Base-by-base conservation (phyloP, 2,888 invertebrate species). In the Drymonia ruficornis region DNA sequence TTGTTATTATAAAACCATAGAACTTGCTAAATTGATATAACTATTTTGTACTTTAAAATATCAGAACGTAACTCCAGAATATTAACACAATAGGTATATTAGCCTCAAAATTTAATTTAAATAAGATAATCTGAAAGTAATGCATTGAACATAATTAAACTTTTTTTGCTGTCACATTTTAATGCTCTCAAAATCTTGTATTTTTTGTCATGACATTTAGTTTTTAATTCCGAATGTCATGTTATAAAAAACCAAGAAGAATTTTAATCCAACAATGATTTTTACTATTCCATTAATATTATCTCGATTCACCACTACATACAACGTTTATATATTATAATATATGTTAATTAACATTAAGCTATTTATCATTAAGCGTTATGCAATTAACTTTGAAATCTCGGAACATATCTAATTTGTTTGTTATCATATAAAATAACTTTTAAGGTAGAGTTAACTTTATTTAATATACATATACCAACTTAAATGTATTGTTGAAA, bases 341-440 rank as follows among this genome's bases (percentile, higher is more conserved):
- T 60, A 52, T 69, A 72, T 69, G 66, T 59, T 46, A 66, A 66
- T 70, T 61, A 7, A 5, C 50, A 50, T 53, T 50, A 53, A 54
- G 55, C 59, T 59, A 69, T 65, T 59, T 69, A 65, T 61, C 16
- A 19, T 56, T 43, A 16, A 52, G 47, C 18, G 48, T 56, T 53
- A 53, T 53, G 50, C 52, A 59, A 64, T 70, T 61, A 61, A 61
- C 59, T 23, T 64, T 55, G 31, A 46, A 52, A 44, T 52, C 31
- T 19, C 13, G 16, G 29, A 49, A 18, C 18, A 42, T n/a, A 7
- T 38, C n/a, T 31, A 3, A 36, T 36, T n/a, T 5, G 36, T 36
- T 36, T 36, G 13, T n/a, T 36, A 36, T n/a, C 36, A n/a, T n/a
- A 36, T 36, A 4, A 13, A 36, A n/a, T n/a, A 36, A n/a, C 13